Evolutionary conservation across 2,797 vertebrate species (phyloP).

Genomic region (Pangasius djambal): DNA sequence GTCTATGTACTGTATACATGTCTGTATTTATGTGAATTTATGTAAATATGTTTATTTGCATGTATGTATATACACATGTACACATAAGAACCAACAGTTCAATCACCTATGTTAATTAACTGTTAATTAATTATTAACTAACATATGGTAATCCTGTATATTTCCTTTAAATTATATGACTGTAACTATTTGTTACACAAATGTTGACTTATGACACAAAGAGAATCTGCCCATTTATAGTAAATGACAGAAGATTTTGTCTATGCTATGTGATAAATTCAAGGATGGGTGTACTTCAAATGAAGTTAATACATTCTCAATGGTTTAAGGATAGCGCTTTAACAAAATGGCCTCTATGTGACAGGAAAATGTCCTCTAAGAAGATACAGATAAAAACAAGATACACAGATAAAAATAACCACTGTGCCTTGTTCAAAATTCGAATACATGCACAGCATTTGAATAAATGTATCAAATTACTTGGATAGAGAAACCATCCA

Average conservation of each 20-base stretch:
- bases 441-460: background rate
- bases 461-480: background rate
- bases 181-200: too few species aligned
- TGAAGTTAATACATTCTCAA: conserved; percentile 50
- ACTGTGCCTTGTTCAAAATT: background rate
- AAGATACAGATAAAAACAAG: background rate
- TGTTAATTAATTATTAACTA: background rate
- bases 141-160: background rate
- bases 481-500: background rate
- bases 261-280: conserved; percentile 50
- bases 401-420: too few species aligned
- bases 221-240: conserved; percentile 48
- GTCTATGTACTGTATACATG: background rate
- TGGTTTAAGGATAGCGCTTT: conserved; percentile 12
- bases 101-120: background rate
- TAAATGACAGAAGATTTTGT: conserved; percentile 50
- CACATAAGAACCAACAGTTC: background rate
- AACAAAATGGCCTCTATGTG: background rate
- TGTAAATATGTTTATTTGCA: background rate
- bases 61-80: background rate
- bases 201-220: conserved; percentile 30
- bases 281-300: conserved; percentile 43
- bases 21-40: background rate
- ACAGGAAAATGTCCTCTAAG: background rate
- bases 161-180: background rate